phyloP scores from a whole-genome alignment of 2,797 vertebrate species.

The Hyperoplus immaculatus region DNA sequence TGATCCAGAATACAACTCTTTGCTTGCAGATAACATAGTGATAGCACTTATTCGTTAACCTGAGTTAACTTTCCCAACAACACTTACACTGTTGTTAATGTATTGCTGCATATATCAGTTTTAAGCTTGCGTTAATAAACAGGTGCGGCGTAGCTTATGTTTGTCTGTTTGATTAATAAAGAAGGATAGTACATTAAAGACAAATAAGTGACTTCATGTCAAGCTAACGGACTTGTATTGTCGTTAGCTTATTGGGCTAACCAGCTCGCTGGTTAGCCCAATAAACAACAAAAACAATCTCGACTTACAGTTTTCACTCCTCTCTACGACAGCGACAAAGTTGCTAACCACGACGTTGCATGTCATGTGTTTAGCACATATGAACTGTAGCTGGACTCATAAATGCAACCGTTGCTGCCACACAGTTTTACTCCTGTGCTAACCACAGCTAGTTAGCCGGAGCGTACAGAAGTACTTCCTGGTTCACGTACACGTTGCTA shows the following conservation, averaged over 20 bases:
- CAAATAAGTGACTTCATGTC: conserved; percentile 26
- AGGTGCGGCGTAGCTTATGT: neutral
- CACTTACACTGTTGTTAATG: conserved; percentile 7
- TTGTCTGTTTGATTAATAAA: neutral
- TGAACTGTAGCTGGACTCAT: neutral
- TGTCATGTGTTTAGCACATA: conserved; percentile 18
- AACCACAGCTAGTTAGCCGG: conserved; percentile 48
- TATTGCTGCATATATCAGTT: neutral
- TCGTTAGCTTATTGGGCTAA: conserved; percentile 67
- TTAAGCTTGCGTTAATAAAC: neutral
- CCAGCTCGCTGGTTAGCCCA: conserved; percentile 49
- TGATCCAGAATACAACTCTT: neutral
- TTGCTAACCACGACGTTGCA: neutral
- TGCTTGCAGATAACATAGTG: neutral
- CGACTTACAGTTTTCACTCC: conserved; percentile 58
- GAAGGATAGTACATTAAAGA: neutral
- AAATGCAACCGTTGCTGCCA: conserved; percentile 22
- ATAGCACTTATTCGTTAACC: conserved; percentile 9
- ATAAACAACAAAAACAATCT: conserved; percentile 49
- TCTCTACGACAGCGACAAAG: conserved; percentile 25
- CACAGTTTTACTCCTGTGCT: conserved; percentile 47
- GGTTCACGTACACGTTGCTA: conserved; percentile 82
- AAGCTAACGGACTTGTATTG: conserved; percentile 38
- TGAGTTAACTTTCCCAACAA: conserved; percentile 32
- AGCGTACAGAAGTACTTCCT: conserved; percentile 78